These are phyloP conservation scores for Oeneis ivallda DNA, from an alignment of 2,888 invertebrate genomes.

Conservation along the genomic window DNA sequence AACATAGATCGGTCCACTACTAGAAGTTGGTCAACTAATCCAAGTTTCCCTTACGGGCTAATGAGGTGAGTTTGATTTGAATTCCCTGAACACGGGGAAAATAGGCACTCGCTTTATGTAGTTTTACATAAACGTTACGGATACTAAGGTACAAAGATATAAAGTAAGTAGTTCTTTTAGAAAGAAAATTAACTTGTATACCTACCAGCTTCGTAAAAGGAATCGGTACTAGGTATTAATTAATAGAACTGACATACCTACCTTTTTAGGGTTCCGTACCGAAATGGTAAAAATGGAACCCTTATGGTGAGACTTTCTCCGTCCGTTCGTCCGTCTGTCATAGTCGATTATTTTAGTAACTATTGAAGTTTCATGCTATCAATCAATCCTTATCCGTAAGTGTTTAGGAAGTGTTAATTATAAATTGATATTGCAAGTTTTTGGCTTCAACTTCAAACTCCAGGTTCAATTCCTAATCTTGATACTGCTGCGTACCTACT, in stretches of 20 bases:
- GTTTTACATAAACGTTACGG: constrained; percentile 5
- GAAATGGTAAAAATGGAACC: too few relatives aligned
- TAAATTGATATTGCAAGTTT: too few relatives aligned
- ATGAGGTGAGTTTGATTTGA: constrained; percentile 80
- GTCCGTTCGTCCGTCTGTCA: too few relatives aligned
- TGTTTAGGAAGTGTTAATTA: too few relatives aligned
- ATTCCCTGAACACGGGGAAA: constrained; percentile 61
- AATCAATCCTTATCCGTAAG: too few relatives aligned
- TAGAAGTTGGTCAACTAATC: constrained; percentile 78
- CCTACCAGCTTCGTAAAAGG: neutral
- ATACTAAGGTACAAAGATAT: constrained; percentile 1
- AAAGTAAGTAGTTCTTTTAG: neutral
- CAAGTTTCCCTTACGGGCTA: constrained; percentile 78
- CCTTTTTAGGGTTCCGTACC: too few relatives aligned
- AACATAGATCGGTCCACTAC: constrained; percentile 44
- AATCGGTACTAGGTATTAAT: neutral
- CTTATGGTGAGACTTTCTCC: too few relatives aligned
- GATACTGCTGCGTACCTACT: too few relatives aligned
- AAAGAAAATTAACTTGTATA: neutral
- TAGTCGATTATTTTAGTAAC: too few relatives aligned
- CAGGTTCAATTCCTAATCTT: too few relatives aligned
- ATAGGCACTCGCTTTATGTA: constrained; percentile 45
- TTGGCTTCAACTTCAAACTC: too few relatives aligned
- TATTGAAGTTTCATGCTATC: too few relatives aligned
- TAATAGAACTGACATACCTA: neutral